Evolutionary conservation across 53 echinoderm and acorn worm species (phyloP).

Genomic region (Astropecten irregularis): DNA sequence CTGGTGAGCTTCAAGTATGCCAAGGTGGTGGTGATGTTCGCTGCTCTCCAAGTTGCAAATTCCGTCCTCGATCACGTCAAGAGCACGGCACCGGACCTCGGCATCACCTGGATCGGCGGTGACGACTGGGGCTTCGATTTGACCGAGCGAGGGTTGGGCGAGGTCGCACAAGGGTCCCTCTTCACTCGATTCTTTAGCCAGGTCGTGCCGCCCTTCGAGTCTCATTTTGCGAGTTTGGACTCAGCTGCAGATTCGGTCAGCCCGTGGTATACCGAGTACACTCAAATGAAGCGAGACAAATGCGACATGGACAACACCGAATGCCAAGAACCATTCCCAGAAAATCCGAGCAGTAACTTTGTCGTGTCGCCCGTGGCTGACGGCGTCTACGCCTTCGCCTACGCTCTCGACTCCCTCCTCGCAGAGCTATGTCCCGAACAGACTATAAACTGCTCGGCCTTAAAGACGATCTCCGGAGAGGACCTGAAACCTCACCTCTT

Average conservation of each 20-base stretch:
- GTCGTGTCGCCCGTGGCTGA: slow-evolving; percentile 56
- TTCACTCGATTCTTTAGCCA: slow-evolving; percentile 44
- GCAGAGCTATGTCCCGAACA: not conserved
- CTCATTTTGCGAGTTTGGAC: not conserved
- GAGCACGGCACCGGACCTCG: not conserved
- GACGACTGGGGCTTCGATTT: slow-evolving; percentile 61
- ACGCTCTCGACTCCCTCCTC: slow-evolving; percentile 66
- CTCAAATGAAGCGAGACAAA: not conserved
- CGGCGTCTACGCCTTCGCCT: slow-evolving; percentile 77
- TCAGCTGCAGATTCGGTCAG: slow-evolving; percentile 26
- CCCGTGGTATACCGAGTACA: slow-evolving; percentile 45
- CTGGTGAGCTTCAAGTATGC: slow-evolving; percentile 7
- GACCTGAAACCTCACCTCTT: not conserved
- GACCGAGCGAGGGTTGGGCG: slow-evolving; percentile 22
- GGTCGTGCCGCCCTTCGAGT: slow-evolving; percentile 15
- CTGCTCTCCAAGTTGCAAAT: slow-evolving; percentile 29
- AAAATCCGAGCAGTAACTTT: slow-evolving; percentile 7
- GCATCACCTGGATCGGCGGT: slow-evolving; percentile 50
- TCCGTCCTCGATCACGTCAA: slow-evolving; percentile 12
- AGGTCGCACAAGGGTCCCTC: slow-evolving; percentile 47
- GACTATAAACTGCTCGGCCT: not conserved
- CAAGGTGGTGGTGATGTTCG: slow-evolving; percentile 47
- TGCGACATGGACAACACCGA: not conserved
- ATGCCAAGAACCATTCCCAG: slow-evolving; percentile 23
- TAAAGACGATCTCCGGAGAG: not conserved